Evolutionary conservation across 2,797 vertebrate genomes (phyloP).

Genomic region (Pyrocephalus nanus): DNA sequence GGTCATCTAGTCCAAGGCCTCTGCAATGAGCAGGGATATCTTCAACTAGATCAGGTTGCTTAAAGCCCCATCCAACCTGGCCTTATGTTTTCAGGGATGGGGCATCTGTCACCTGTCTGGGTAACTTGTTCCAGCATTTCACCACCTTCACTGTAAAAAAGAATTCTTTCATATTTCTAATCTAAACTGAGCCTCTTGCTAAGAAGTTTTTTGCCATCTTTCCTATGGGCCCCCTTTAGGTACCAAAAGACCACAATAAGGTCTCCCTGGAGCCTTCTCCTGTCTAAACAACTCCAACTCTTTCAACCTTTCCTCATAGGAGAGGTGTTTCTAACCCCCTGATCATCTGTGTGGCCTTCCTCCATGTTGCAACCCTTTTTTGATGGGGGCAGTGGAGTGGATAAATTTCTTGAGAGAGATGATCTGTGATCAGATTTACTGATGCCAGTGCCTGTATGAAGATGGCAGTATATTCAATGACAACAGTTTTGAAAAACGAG

Average conservation of each 20-base stretch:
- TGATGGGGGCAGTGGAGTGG: neutral
- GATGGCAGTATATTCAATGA: neutral
- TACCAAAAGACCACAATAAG: neutral
- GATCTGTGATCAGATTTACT: neutral
- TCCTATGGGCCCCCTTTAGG: neutral
- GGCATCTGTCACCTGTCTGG: neutral
- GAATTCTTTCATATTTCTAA: neutral
- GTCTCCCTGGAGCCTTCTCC: neutral
- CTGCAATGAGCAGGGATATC: neutral
- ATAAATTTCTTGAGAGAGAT: neutral
- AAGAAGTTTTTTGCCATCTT: neutral
- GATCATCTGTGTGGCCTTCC: neutral
- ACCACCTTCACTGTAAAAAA: neutral
- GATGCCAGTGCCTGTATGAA: neutral
- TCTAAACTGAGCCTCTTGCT: neutral
- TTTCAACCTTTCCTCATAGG: neutral
- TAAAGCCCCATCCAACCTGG: neutral
- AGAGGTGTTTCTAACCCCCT: fast-evolving
- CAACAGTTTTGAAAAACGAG: neutral
- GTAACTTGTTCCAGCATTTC: neutral
- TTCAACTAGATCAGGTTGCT: neutral
- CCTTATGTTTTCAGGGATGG: neutral
- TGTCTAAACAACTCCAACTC: neutral
- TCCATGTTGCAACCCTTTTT: neutral
- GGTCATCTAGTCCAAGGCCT: neutral